Evolutionary conservation across 2,888 invertebrate genomes (phyloP).

Genomic region (Cosmia trapezina): DNA sequence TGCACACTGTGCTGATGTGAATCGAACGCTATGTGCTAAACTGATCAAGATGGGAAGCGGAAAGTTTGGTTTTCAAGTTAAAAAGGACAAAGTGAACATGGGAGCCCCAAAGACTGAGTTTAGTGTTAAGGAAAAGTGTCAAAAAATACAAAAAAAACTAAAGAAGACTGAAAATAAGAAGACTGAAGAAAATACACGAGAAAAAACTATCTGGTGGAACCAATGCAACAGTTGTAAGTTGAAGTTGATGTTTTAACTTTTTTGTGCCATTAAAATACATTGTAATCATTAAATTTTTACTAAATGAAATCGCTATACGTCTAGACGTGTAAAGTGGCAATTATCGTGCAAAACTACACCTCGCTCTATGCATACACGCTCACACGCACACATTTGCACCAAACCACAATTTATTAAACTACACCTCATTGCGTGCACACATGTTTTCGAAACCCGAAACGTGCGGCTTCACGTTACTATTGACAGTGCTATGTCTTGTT

Average conservation of each 20-base stretch:
- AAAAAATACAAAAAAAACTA: constrained; percentile 87
- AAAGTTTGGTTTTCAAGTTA: constrained; percentile 82
- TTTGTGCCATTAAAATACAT: constrained; percentile 14
- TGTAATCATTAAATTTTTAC: constrained; percentile 31
- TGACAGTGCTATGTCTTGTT: too few relatives aligned
- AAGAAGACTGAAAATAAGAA: constrained; percentile 89
- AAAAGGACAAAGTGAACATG: constrained; percentile 85
- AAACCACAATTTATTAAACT: too few relatives aligned
- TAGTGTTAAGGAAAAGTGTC: constrained; percentile 88
- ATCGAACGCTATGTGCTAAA: constrained; percentile 72
- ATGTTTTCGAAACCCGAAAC: too few relatives aligned
- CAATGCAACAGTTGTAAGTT: constrained; percentile 88
- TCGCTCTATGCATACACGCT: too few relatives aligned
- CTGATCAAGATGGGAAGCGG: constrained; percentile 85
- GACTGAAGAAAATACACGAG: constrained; percentile 83
- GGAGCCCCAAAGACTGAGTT: constrained; percentile 83
- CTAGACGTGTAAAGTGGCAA: constrained; percentile 28
- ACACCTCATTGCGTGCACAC: too few relatives aligned
- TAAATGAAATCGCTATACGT: constrained; percentile 15
- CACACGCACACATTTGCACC: too few relatives aligned
- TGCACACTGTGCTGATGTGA: constrained; percentile 62
- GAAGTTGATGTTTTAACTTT: constrained; percentile 36
- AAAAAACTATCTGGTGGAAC: constrained; percentile 89
- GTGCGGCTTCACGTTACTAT: too few relatives aligned
- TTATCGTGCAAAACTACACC: too few relatives aligned